phyloP scores from a whole-genome alignment of 2,888 invertebrate genomes.

The Pandemis heparana region DNA sequence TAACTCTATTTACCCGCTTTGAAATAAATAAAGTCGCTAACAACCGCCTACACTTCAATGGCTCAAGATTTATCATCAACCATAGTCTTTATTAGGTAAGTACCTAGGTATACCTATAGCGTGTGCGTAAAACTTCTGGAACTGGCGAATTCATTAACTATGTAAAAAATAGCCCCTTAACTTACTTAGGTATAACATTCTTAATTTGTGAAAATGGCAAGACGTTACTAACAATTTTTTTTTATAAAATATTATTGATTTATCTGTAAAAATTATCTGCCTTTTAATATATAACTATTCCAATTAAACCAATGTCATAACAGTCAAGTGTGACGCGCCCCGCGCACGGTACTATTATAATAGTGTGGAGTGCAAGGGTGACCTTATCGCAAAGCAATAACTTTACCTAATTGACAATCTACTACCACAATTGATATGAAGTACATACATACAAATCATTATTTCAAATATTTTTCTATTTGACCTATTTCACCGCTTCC shows the following conservation, averaged over 20 bases:
- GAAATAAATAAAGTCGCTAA: no score
- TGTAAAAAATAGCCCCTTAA: no score
- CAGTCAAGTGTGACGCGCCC: background rate
- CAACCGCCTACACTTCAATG: no score
- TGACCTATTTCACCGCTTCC: background rate
- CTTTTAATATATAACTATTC: background rate
- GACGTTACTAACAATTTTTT: no score
- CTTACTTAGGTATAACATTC: no score
- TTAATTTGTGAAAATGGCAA: no score
- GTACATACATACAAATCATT: background rate
- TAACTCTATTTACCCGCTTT: no score
- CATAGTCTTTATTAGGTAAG: no score
- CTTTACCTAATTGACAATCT: constrained; percentile 1
- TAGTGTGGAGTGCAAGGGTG: constrained; percentile 25
- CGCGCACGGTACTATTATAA: background rate
- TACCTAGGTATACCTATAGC: no score
- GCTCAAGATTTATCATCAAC: no score
- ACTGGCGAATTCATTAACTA: no score
- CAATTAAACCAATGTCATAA: background rate
- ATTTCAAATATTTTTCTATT: background rate
- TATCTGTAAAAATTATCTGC: background rate
- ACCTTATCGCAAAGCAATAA: constrained; percentile 7
- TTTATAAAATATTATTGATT: background rate
- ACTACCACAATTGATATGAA: constrained; percentile 5
- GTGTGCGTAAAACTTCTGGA: no score